phyloP scores from a whole-genome alignment of 2,888 invertebrate species.

The Galeopsomyia nigrocyanea region DNA sequence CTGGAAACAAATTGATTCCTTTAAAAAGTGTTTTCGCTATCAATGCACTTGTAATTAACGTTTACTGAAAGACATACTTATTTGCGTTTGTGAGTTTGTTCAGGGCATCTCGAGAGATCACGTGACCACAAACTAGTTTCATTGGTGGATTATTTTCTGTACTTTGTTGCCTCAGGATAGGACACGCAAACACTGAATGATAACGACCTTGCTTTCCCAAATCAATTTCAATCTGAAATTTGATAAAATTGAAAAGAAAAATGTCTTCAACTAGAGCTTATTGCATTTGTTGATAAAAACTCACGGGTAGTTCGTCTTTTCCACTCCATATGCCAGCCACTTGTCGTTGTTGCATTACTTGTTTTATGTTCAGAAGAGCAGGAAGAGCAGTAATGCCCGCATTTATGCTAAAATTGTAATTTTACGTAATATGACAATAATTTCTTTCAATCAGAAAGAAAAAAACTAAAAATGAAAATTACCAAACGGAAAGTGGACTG shows the following conservation, averaged over 20 bases:
- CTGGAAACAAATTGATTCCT: conserved; percentile 73
- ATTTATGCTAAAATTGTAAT: conserved; percentile 75
- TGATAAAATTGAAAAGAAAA: conserved; percentile 5
- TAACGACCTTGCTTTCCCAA: conserved; percentile 91
- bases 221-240: conserved; percentile 90
- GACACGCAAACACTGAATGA: conserved; percentile 99
- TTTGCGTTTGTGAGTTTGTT: conserved; percentile 93
- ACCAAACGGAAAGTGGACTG: conserved; percentile 91
- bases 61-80: conserved; percentile 77
- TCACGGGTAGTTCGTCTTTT: conserved; percentile 94
- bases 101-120: conserved; percentile 96
- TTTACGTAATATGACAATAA: background rate
- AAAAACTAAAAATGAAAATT: conserved; percentile 51
- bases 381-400: conserved; percentile 96
- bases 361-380: conserved; percentile 92
- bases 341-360: conserved; percentile 89
- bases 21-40: conserved; percentile 61
- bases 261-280: conserved; percentile 10
- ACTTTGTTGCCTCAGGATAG: conserved; percentile 96
- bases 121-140: conserved; percentile 97
- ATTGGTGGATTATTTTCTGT: conserved; percentile 97
- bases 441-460: no score
- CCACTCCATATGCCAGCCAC: conserved; percentile 96
- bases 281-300: conserved; percentile 8
- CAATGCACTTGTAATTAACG: conserved; percentile 51